Conservation (phyloP, 2,113 vertebrate genomes). For the Melanotaenia duboulayi region DNA sequence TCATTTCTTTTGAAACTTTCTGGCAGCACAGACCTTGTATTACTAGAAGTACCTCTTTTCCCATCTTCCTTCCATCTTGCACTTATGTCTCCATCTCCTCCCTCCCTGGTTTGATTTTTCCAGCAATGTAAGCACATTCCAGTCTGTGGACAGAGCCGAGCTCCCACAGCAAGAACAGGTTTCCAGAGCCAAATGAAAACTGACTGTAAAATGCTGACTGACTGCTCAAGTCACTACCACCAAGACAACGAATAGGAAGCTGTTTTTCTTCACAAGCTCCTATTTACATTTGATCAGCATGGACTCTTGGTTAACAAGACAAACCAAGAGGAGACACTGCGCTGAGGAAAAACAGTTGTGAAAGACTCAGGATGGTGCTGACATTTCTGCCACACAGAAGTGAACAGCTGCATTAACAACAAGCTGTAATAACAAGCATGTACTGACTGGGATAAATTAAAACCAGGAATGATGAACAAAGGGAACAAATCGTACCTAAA, state of each 20-base stretch:
- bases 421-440: slow-evolving; percentile 22
- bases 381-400: slow-evolving; percentile 46
- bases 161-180: slow-evolving; percentile 67
- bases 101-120: slow-evolving; percentile 65
- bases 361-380: slow-evolving; percentile 48
- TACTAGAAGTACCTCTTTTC: neutral
- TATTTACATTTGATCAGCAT: slow-evolving; percentile 18
- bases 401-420: slow-evolving; percentile 71
- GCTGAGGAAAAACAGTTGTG: slow-evolving; percentile 51
- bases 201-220: slow-evolving; percentile 56
- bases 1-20: slow-evolving; percentile 9
- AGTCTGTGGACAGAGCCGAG: slow-evolving; percentile 58
- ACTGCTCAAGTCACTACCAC: slow-evolving; percentile 25
- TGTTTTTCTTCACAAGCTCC: neutral
- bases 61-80: slow-evolving; percentile 27
- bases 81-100: slow-evolving; percentile 55
- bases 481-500: neutral
- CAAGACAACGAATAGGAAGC: neutral
- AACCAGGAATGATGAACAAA: neutral
- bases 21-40: slow-evolving; percentile 1
- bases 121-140: slow-evolving; percentile 81
- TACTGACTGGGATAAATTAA: slow-evolving; percentile 5
- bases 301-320: slow-evolving; percentile 55
- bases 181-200: slow-evolving; percentile 53
- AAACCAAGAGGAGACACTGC: slow-evolving; percentile 44